Evolutionary conservation across 2,888 invertebrate genomes (phyloP).

Genomic region (Ormyrus nitidulus): DNA sequence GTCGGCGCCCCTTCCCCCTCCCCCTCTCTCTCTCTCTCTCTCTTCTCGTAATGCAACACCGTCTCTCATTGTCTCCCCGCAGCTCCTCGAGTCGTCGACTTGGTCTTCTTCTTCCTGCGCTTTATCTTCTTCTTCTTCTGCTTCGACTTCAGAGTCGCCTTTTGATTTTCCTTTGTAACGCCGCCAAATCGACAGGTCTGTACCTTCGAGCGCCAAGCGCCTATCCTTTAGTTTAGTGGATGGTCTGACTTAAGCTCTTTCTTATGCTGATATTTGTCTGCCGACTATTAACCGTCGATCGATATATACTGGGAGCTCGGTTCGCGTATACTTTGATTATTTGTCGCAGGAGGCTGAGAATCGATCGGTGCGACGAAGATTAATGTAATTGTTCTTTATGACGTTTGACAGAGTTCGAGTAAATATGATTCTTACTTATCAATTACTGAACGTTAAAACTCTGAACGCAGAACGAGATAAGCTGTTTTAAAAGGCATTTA

Average conservation of each 20-base stretch:
- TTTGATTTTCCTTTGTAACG: conserved; percentile 30
- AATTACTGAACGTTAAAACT: too few relatives aligned
- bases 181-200: conserved; percentile 24
- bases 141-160: background rate
- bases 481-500: too few relatives aligned
- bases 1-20: conserved; percentile 62
- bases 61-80: conserved; percentile 58
- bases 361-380: too few relatives aligned
- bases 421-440: too few relatives aligned
- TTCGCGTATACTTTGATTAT: too few relatives aligned
- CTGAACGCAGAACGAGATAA: too few relatives aligned
- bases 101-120: conserved; percentile 41
- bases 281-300: background rate
- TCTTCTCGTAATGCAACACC: conserved; percentile 64
- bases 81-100: conserved; percentile 9
- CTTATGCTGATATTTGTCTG: background rate
- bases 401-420: too few relatives aligned
- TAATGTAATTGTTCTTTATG: too few relatives aligned
- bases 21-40: conserved; percentile 38
- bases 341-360: too few relatives aligned
- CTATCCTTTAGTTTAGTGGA: too few relatives aligned
- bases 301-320: background rate
- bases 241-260: background rate
- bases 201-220: background rate
- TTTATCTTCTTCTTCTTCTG: conserved; percentile 49